These are phyloP conservation scores for Yoshiicerus persimilis DNA, from an alignment of 1,140 invertebrate species.

Conservation along the genomic window DNA sequence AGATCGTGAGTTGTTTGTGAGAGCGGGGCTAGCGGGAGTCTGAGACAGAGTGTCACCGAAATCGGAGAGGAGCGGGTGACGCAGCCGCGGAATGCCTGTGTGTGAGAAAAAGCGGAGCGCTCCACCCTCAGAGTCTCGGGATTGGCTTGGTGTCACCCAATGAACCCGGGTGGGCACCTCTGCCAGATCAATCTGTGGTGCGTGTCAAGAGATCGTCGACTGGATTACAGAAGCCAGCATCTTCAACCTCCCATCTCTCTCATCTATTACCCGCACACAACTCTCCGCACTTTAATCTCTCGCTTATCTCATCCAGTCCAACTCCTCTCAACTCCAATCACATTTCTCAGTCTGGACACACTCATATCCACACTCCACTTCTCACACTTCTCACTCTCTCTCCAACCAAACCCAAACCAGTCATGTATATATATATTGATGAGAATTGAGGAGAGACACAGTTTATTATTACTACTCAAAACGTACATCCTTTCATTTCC, in stretches of 20 bases:
- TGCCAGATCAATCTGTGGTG: slow-evolving; percentile 47
- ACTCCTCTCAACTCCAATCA: neutral
- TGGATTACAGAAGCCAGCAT: slow-evolving; percentile 20
- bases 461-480: no score
- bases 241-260: slow-evolving; percentile 10
- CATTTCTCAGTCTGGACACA: neutral
- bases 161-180: slow-evolving; percentile 42
- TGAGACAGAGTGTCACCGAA: slow-evolving; percentile 8
- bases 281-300: neutral
- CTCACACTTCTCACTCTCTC: neutral
- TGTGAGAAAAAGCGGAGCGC: neutral
- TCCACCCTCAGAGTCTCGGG: slow-evolving; percentile 45
- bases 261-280: neutral
- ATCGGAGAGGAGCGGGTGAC: neutral
- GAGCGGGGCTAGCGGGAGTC: neutral
- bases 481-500: no score
- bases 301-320: neutral
- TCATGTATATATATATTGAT: no score
- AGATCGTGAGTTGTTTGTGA: neutral
- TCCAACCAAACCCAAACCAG: no score
- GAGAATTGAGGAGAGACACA: no score
- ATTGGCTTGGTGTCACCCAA: slow-evolving; percentile 48
- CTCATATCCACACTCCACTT: neutral
- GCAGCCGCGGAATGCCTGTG: slow-evolving; percentile 20
- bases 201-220: slow-evolving; percentile 48